Conservation (phyloP, 30 jellyfish, hydroid and myxozoan genomes). For the Turritopsis dohrnii region DNA sequence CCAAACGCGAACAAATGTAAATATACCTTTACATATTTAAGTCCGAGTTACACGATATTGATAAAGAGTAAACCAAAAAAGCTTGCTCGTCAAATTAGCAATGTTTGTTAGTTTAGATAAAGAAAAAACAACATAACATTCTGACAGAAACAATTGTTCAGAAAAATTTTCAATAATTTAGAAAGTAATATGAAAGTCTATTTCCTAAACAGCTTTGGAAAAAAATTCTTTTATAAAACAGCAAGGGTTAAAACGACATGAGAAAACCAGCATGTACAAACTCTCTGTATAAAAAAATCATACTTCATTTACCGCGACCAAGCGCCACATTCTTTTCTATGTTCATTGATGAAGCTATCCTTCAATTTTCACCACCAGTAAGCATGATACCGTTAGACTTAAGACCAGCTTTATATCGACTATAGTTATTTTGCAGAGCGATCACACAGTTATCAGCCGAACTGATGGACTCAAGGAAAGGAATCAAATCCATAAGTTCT, state of each 20-base stretch:
- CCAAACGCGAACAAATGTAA: background rate
- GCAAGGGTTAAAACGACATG: background rate
- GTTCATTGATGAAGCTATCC: background rate
- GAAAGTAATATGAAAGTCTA: background rate
- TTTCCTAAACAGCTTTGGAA: background rate
- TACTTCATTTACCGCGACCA: too few relatives aligned
- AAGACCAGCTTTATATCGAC: constrained; percentile 21
- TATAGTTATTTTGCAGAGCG: constrained; percentile 76
- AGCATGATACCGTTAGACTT: background rate
- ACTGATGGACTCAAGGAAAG: constrained; percentile 67
- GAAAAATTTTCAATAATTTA: background rate
- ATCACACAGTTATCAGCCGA: constrained; percentile 73
- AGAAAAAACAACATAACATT: background rate
- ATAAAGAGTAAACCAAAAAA: too few relatives aligned
- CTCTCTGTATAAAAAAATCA: background rate
- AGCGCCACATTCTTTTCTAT: background rate
- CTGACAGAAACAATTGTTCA: background rate
- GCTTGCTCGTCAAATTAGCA: too few relatives aligned
- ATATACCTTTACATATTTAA: too few relatives aligned
- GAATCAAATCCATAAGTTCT: constrained; percentile 72
- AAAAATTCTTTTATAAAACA: background rate
- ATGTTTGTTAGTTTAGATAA: too few relatives aligned
- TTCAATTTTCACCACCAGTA: background rate
- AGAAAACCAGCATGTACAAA: background rate
- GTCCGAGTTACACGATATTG: background rate